A percentile compares a stretch with the other conserved stretches of the same genome.
Conservation (phyloP, 2,888 invertebrate genomes). For the Drosophila prolongata region DNA sequence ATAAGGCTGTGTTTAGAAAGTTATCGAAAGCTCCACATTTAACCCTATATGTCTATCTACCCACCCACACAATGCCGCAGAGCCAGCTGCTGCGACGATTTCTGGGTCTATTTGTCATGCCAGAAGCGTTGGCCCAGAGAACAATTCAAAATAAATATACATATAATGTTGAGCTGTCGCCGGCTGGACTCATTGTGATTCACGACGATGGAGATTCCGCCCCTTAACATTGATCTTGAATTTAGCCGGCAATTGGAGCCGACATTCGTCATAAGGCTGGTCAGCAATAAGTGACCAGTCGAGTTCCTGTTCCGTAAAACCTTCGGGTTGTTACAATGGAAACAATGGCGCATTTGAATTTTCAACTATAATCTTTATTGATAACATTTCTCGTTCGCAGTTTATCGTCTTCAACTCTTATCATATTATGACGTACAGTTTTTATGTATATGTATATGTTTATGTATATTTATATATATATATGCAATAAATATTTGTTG, state of each 20-base stretch:
- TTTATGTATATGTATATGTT: slow-evolving; percentile 50
- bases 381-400: slow-evolving; percentile 78
- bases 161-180: slow-evolving; percentile 20
- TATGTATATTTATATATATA: slow-evolving; percentile 47
- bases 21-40: slow-evolving; percentile 74
- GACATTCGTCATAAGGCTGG: slow-evolving; percentile 32
- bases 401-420: slow-evolving; percentile 64
- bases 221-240: slow-evolving; percentile 75
- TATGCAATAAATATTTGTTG: slow-evolving; percentile 65
- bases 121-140: slow-evolving; percentile 16
- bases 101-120: slow-evolving; percentile 45
- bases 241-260: slow-evolving; percentile 57
- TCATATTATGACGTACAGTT: slow-evolving; percentile 63
- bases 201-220: slow-evolving; percentile 44
- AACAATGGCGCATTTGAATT: slow-evolving; percentile 56
- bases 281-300: slow-evolving; percentile 12
- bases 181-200: slow-evolving; percentile 68
- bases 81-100: slow-evolving; percentile 7
- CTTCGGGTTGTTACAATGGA: slow-evolving; percentile 49
- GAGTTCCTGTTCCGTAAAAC: slow-evolving; percentile 72
- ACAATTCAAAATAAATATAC: slow-evolving; percentile 16
- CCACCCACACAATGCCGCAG: slow-evolving; percentile 16
- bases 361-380: slow-evolving; percentile 81
- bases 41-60: slow-evolving; percentile 11
- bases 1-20: slow-evolving; percentile 70